Percentiles rank a stretch among this genome's conserved stretches.
phyloP scores from a whole-genome alignment of 2,113 vertebrate genomes.

The Chaetops frenatus region DNA sequence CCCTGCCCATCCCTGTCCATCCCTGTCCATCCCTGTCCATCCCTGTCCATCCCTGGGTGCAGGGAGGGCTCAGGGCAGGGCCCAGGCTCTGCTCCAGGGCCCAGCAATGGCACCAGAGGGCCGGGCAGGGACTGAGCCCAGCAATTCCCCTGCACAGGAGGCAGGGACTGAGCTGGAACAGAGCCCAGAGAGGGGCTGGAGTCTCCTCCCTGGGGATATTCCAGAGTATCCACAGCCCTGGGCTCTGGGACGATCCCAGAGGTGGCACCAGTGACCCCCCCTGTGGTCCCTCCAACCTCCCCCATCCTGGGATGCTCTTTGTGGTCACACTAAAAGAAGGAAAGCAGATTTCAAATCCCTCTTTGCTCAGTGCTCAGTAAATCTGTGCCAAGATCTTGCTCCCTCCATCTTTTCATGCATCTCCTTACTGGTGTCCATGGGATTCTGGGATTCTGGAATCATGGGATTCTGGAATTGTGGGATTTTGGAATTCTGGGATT shows the following conservation, averaged over 20 bases:
- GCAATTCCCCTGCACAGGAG: background rate
- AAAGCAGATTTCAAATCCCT: background rate
- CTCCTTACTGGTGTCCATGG: background rate
- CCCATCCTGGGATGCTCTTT: background rate
- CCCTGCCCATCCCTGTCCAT: no score
- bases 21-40: no score
- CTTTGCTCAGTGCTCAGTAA: background rate
- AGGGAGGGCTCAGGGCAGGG: no score
- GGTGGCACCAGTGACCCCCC: background rate
- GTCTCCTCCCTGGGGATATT: background rate
- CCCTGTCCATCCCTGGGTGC: no score
- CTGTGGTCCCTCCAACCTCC: background rate
- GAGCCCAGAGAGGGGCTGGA: background rate
- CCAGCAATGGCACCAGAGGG: no score
- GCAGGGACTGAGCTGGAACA: background rate
- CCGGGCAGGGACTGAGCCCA: background rate
- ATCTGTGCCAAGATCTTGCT: background rate
- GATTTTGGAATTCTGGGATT: background rate
- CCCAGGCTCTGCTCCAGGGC: no score
- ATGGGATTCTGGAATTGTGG: fast-evolving
- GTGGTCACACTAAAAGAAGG: background rate
- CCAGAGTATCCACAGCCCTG: background rate
- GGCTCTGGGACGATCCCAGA: background rate
- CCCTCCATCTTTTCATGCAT: background rate
- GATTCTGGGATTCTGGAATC: fast-evolving